A percentile compares a stretch with the other conserved stretches of the same genome.
Evolutionary conservation across 2,797 vertebrate species (phyloP).

Genomic region (Anguilla pacifica): DNA sequence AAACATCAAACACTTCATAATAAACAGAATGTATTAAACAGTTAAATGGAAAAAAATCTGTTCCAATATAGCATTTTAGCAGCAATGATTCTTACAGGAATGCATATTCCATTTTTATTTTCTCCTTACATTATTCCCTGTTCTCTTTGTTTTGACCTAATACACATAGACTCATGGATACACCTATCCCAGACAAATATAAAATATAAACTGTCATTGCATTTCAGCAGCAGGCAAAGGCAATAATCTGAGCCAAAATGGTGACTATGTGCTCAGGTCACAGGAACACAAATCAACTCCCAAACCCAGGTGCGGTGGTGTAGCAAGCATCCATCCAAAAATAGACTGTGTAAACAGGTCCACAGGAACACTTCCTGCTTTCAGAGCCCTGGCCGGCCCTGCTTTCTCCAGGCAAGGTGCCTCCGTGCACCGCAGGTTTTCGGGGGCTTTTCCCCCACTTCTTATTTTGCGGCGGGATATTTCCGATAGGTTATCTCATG

Average conservation of each 20-base stretch:
- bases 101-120: too few species aligned
- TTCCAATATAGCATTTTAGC: neutral
- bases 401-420: neutral
- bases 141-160: too few species aligned
- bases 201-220: too few species aligned
- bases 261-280: too few species aligned
- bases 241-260: too few species aligned
- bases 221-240: too few species aligned
- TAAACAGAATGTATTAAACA: neutral
- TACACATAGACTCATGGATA: too few species aligned
- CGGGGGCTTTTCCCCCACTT: neutral
- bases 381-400: neutral
- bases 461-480: conserved; percentile 6
- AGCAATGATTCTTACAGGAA: too few species aligned
- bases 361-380: neutral
- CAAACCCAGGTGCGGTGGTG: neutral
- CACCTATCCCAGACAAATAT: too few species aligned
- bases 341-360: neutral
- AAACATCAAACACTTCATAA: neutral
- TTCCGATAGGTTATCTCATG: conserved; percentile 16
- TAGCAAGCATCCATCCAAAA: neutral
- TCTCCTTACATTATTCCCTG: too few species aligned
- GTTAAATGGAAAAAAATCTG: neutral
- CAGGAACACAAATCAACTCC: neutral
- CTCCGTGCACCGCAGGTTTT: neutral